Conservation (phyloP, 2,888 invertebrate species). For the Tortrix viridana region DNA sequence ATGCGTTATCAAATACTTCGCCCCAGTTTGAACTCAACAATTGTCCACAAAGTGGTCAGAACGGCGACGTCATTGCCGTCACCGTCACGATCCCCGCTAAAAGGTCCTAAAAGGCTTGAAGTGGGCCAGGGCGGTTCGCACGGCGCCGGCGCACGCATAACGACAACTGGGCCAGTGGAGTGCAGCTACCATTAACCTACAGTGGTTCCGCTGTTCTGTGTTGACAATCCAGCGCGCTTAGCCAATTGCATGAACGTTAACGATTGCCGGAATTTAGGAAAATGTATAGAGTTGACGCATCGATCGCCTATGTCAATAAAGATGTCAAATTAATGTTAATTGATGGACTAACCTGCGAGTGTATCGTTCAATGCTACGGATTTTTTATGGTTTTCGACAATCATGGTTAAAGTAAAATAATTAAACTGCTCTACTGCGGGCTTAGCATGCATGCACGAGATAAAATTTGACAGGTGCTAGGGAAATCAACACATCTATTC, state of each 20-base stretch:
- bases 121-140: conserved; percentile 78
- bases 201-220: conserved; percentile 26
- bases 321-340: no score
- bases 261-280: no score
- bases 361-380: no score
- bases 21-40: conserved; percentile 38
- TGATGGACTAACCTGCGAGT: no score
- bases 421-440: no score
- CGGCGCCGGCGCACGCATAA: conserved; percentile 62
- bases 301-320: no score
- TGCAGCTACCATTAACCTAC: conserved; percentile 44
- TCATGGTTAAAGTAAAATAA: no score
- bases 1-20: conserved; percentile 26
- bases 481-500: no score
- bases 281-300: no score
- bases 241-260: conserved; percentile 1
- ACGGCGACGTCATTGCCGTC: conserved; percentile 70
- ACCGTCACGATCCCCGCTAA: conserved; percentile 77
- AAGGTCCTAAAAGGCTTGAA: conserved; percentile 62
- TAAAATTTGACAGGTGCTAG: no score
- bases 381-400: no score
- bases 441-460: no score
- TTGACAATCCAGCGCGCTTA: not conserved
- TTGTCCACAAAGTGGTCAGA: conserved; percentile 55
- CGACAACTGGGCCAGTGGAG: conserved; percentile 65